Evolutionary conservation across 2,888 invertebrate species (phyloP).

Genomic region (Mongoloraphidia duomilia): DNA sequence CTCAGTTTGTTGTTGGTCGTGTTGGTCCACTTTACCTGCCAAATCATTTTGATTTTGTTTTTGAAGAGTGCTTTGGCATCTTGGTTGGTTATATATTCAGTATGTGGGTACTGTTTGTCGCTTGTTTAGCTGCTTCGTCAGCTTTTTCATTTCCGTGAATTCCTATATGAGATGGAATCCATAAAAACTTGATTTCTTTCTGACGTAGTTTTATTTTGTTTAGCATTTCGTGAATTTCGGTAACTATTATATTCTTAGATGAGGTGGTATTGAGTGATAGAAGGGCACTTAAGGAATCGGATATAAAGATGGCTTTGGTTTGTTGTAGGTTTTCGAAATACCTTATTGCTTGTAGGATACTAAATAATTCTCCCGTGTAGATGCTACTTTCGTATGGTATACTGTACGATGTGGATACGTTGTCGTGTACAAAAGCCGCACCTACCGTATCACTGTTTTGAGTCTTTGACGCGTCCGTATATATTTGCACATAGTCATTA

Average conservation of each 20-base stretch:
- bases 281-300: slow-evolving; percentile 1
- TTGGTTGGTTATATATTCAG: background rate
- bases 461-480: slow-evolving; percentile 1
- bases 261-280: background rate
- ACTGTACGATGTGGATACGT: background rate
- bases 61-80: slow-evolving; percentile 3
- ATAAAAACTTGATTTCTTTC: slow-evolving; percentile 1
- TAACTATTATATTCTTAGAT: background rate
- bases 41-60: background rate
- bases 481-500: background rate
- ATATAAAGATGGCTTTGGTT: background rate
- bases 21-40: background rate
- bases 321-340: background rate
- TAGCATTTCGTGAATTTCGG: background rate
- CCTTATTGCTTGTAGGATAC: background rate
- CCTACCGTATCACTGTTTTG: background rate
- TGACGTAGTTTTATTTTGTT: background rate
- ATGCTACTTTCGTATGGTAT: background rate
- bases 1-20: slow-evolving; percentile 3
- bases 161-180: slow-evolving; percentile 3
- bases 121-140: slow-evolving; percentile 3
- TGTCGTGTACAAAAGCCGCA: background rate
- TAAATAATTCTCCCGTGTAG: slow-evolving; percentile 1
- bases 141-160: slow-evolving; percentile 4
- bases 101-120: background rate